A percentile compares a stretch with the other conserved stretches of the same genome.
Conservation (phyloP, 1,140 invertebrate species). For the Mamestra configurata region DNA sequence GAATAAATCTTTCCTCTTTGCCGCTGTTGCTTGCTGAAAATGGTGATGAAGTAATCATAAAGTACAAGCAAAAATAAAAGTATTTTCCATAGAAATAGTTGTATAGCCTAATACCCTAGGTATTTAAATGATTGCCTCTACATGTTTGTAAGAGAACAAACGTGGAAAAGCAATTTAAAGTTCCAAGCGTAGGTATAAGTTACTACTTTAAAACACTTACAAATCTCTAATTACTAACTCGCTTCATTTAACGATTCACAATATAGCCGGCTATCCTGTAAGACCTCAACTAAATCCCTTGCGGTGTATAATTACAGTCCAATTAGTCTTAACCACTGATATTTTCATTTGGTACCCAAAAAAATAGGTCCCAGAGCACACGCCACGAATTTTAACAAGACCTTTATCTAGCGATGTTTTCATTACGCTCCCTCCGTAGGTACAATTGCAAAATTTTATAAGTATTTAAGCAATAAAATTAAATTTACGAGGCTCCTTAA, state of each 20-base stretch:
- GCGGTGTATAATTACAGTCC: conserved; percentile 13
- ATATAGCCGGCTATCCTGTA: neutral
- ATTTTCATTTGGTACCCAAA: conserved; percentile 35
- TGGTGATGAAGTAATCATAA: no score
- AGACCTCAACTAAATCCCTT: neutral
- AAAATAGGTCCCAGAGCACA: conserved; percentile 47
- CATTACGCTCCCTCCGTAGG: conserved; percentile 39
- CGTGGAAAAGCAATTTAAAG: no score
- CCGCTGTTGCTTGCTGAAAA: no score
- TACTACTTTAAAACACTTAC: no score
- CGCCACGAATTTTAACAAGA: conserved; percentile 55
- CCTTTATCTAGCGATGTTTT: conserved; percentile 56
- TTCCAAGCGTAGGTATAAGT: no score
- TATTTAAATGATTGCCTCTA: no score
- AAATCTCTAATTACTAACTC: neutral
- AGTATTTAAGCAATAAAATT: conserved; percentile 71
- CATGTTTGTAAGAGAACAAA: no score
- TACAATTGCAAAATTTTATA: conserved; percentile 64
- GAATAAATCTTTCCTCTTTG: no score
- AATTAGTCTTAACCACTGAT: conserved; percentile 7
- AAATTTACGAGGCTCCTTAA: conserved; percentile 67
- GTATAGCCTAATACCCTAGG: no score
- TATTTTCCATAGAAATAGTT: no score
- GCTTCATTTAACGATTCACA: neutral
- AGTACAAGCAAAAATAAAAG: no score